Evolutionary conservation across 2,113 vertebrate genomes (phyloP), one percentile per base, ranked within the genome.

Genomic region (Cricetomys ansorgei): DNA sequence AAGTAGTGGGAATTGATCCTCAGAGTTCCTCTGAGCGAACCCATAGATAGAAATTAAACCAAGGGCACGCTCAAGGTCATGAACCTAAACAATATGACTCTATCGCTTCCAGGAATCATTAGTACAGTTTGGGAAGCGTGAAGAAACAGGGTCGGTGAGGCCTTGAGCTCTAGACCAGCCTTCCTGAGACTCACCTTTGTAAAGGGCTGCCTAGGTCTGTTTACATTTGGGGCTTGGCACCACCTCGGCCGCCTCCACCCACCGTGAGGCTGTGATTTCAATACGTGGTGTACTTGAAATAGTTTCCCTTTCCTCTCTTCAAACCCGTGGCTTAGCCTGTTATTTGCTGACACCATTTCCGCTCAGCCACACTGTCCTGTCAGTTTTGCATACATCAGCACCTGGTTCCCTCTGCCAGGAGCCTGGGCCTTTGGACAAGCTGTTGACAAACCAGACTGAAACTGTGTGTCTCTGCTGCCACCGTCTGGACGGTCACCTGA

Each of bases 401-500:
- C 73, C 95, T 81, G 69, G 97, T 83, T 96, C 92, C 96, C 96
- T 72, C 6, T 31, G 80, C 29, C 29, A 48, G 97, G 83, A 86
- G 85, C 97, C 91, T 62, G 50, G 59, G 43, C 80, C 93, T 83
- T 97, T 65, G 59, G 37, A 40, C 64, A 2, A 12, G 11, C 53
- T 94, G 40, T 92, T 89, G 10, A 17, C 16, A 1, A 29, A 4
- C 0, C 31, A 59, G 34, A 64, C n/a, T 11, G 2, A 89, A 97
- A 81, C 59, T 85, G 57, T 76, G 57, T 69, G 64, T 73, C 96
- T 55, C 93, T 98, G 97, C 98, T 98, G 98, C 98, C 98, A 98
- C 98, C 98, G 97, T 95, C 96, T 97, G 98, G 98, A 86, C 96
- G 40, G 27, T 8, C 0, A 2, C 27, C 55, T 45, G 0, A 37